Base-by-base conservation (phyloP, 2,113 vertebrate species). In the Crypturellus undulatus region DNA sequence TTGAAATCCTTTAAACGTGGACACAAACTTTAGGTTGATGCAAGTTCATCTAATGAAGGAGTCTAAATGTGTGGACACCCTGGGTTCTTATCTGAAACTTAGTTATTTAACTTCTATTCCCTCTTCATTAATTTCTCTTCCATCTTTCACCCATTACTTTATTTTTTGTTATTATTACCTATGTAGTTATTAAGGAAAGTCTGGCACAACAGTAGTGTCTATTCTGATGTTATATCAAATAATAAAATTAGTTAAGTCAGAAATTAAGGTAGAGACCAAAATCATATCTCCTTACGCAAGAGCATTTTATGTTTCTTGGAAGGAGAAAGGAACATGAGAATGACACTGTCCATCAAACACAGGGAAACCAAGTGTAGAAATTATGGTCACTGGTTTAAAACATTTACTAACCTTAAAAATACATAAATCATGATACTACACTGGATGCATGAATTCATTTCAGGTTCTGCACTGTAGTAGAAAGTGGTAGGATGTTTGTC, bases 301-400 rank as follows among this genome's bases (percentile, higher is more conserved):
- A 92, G 45, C 28, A 58, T 70, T 96, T 87, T 89, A 72, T 83
- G 62, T 91, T 82, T 68, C 47, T 51, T 75, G 65, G 70, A 90
- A 95, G 81, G 19, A 47, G 64, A 65, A 68, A 42, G n/a, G 78
- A 54, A 45, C 3, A 2, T 28, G n/a, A 83, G 47, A 64, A 42
- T 22, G 30, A 49, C 89, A 51, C 21, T 72, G 8, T 15, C 13
- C 79, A 42, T 43, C 34, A 75, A 92, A 56, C 72, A 11, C 21
- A 68, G 72, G 68, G n/a, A n/a, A n/a, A n/a, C 16, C 22, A 84
- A 90, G 78, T 70, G 14, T 77, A 65, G 73, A 30, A 90, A 80
- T 51, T 32, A 54, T 16, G 30, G 30, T 72, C 21, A 19, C 8
- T 38, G 17, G 3, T 58, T 59, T 67, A 56, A 47, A 88, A 67